Percentiles rank a stretch among this genome's conserved stretches.
These are phyloP conservation scores for Gadus chalcogrammus DNA, from an alignment of 2,113 vertebrate genomes.

Conservation along the genomic window DNA sequence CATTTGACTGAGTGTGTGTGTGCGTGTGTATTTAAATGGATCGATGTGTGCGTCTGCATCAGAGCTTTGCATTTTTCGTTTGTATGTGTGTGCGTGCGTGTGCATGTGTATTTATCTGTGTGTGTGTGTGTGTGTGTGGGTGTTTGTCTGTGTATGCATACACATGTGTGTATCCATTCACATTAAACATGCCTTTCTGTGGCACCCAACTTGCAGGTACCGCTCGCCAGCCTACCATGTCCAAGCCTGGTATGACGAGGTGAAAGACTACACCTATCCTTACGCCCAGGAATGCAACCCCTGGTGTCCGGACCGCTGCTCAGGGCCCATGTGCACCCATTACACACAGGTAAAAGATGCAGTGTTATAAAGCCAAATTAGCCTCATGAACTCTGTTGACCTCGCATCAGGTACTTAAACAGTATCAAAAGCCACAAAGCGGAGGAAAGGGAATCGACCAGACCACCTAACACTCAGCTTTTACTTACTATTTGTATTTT, in stretches of 20 bases:
- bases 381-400: no score
- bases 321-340: constrained; percentile 94
- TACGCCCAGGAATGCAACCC: constrained; percentile 92
- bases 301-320: constrained; percentile 89
- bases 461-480: constrained; percentile 40
- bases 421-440: no score
- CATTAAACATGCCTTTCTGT: neutral
- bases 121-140: neutral
- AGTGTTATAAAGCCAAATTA: no score
- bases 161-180: neutral
- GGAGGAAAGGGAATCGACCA: constrained; percentile 1
- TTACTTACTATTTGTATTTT: constrained; percentile 56
- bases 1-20: constrained; percentile 29
- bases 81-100: constrained; percentile 9
- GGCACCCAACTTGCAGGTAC: constrained; percentile 68
- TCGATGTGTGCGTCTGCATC: constrained; percentile 4
- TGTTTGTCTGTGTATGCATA: constrained; percentile 13
- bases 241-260: constrained; percentile 95
- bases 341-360: constrained; percentile 89
- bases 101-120: neutral
- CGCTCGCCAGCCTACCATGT: constrained; percentile 89
- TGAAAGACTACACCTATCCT: constrained; percentile 93
- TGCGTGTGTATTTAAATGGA: neutral
- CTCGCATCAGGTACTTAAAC: no score
- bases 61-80: neutral